phyloP scores from a whole-genome alignment of 2,113 vertebrate genomes.

The Poecilia latipinna region DNA sequence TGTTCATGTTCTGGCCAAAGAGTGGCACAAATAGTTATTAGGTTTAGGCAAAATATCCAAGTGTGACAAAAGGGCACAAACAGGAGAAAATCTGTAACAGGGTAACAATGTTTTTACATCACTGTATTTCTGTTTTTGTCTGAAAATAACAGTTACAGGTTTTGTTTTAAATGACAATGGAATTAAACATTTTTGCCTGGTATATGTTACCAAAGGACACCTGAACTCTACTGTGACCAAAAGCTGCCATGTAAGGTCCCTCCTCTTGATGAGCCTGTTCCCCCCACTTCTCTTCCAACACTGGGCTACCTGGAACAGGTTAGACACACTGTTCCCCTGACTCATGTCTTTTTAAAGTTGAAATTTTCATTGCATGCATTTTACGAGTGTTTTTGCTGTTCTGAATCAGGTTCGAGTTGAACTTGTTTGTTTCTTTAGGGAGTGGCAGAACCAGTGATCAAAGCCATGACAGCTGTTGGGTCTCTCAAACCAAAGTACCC shows the following conservation, averaged over 20 bases:
- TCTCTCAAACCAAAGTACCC: constrained; percentile 94
- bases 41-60: not conserved
- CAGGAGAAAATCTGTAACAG: not conserved
- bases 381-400: not conserved
- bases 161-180: not conserved
- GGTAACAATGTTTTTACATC: not conserved
- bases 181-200: not conserved
- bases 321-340: constrained; percentile 8
- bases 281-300: constrained; percentile 87
- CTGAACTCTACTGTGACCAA: constrained; percentile 87
- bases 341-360: not conserved
- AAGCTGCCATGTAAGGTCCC: constrained; percentile 90
- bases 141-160: not conserved
- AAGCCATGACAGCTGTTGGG: constrained; percentile 91
- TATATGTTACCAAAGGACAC: constrained; percentile 74
- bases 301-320: constrained; percentile 96
- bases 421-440: constrained; percentile 77
- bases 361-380: not conserved
- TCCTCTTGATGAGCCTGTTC: constrained; percentile 84
- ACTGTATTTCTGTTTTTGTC: not conserved
- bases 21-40: no score
- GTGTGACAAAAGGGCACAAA: not conserved
- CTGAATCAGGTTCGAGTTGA: not conserved
- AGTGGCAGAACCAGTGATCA: constrained; percentile 86
- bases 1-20: no score